Conservation (phyloP, 2,113 vertebrate species). For the Ophthalmolycus amberensis region DNA sequence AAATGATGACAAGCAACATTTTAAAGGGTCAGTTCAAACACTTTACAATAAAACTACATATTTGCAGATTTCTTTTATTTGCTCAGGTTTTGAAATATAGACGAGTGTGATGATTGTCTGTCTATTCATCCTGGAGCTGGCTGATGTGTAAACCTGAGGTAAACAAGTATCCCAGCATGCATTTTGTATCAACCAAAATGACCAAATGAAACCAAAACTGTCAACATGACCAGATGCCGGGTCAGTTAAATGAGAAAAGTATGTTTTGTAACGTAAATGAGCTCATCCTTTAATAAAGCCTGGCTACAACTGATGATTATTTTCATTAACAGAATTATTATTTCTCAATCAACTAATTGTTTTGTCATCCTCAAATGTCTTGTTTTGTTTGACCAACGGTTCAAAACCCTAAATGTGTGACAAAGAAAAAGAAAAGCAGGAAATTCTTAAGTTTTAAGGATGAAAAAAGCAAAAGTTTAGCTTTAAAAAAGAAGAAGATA, state of each 20-base stretch:
- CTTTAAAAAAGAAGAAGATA: neutral
- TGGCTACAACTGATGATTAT: neutral
- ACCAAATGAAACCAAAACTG: neutral
- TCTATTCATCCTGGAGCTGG: neutral
- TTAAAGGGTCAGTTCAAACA: constrained; percentile 1
- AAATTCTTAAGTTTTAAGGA: neutral
- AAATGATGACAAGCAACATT: neutral
- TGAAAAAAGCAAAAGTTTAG: neutral
- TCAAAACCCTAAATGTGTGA: neutral
- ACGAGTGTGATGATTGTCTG: neutral
- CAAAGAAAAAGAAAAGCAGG: neutral
- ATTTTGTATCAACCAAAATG: neutral
- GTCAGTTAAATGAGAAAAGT: neutral
- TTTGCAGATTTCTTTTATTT: neutral
- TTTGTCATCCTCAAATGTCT: neutral
- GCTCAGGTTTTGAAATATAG: neutral
- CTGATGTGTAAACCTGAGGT: neutral
- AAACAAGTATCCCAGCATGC: neutral
- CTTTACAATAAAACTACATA: neutral
- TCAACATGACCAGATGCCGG: neutral
- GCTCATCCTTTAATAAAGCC: neutral
- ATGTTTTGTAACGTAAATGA: neutral
- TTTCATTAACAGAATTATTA: neutral
- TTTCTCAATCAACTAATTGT: neutral
- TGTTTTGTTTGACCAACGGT: neutral